Conservation (phyloP, 2,113 vertebrate species). For the Hirundichthys speculiger region DNA sequence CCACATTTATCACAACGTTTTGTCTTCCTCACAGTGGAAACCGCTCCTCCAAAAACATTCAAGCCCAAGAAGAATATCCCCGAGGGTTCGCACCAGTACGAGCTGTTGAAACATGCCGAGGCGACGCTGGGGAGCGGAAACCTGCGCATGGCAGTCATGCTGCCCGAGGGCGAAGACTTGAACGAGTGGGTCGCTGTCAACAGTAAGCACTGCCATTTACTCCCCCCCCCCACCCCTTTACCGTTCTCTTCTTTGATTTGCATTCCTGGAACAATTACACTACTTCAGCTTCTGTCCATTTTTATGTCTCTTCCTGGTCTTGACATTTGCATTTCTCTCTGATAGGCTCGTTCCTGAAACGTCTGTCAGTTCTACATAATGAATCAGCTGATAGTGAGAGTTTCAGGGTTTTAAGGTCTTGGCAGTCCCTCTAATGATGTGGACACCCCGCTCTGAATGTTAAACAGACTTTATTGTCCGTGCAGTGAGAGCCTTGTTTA, state of each 20-base stretch:
- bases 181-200: constrained; percentile 98
- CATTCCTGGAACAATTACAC: background rate
- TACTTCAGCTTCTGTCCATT: background rate
- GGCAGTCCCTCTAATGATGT: constrained; percentile 35
- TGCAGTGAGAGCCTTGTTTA: constrained; percentile 38
- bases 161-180: constrained; percentile 94
- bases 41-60: constrained; percentile 93
- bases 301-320: background rate
- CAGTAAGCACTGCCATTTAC: constrained; percentile 81
- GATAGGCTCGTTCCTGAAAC: constrained; percentile 11
- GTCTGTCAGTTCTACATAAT: constrained; percentile 20
- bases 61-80: constrained; percentile 98
- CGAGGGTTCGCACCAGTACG: constrained; percentile 95
- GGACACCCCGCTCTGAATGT: constrained; percentile 53
- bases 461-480: constrained; percentile 63
- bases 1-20: constrained; percentile 1
- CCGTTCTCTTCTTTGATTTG: background rate
- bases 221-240: background rate
- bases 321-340: background rate
- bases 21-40: constrained; percentile 80
- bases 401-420: constrained; percentile 34
- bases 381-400: constrained; percentile 12
- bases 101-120: constrained; percentile 94
- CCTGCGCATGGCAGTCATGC: constrained; percentile 92
- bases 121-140: constrained; percentile 95